Evolutionary conservation across 2,888 invertebrate genomes (phyloP).

Genomic region (Tiphia femorata): DNA sequence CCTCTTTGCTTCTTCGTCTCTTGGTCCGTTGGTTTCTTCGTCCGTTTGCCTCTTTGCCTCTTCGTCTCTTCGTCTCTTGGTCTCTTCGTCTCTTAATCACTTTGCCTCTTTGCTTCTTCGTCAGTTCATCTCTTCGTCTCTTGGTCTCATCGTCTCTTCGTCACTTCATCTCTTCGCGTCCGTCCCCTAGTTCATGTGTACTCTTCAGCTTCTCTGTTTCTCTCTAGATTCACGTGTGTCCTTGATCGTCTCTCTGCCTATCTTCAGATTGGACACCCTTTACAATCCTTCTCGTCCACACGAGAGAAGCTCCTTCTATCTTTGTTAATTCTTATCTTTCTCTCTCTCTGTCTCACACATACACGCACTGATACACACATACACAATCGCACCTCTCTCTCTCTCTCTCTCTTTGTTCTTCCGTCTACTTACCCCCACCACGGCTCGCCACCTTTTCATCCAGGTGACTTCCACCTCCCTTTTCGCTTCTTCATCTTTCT

Average conservation of each 20-base stretch:
- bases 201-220: conserved; percentile 13
- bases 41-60: conserved; percentile 34
- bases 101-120: conserved; percentile 58
- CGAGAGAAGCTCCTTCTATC: no score
- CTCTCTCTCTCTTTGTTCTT: conserved; percentile 17
- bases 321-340: no score
- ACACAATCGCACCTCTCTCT: no score
- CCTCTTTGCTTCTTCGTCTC: conserved; percentile 27
- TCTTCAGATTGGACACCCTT: no score
- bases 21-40: no score
- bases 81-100: no score
- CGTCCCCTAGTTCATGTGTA: conserved; percentile 28
- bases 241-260: conserved; percentile 19
- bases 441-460: conserved; percentile 26
- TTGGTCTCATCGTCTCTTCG: no score
- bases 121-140: conserved; percentile 35
- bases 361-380: no score
- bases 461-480: no score
- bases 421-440: conserved; percentile 27
- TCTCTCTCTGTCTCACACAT: no score
- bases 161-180: conserved; percentile 56
- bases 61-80: conserved; percentile 40
- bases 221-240: no score
- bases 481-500: conserved; percentile 16
- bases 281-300: conserved; percentile 45